phyloP scores from a whole-genome alignment of 2,888 invertebrate species.

The Platycnemis pennipes region DNA sequence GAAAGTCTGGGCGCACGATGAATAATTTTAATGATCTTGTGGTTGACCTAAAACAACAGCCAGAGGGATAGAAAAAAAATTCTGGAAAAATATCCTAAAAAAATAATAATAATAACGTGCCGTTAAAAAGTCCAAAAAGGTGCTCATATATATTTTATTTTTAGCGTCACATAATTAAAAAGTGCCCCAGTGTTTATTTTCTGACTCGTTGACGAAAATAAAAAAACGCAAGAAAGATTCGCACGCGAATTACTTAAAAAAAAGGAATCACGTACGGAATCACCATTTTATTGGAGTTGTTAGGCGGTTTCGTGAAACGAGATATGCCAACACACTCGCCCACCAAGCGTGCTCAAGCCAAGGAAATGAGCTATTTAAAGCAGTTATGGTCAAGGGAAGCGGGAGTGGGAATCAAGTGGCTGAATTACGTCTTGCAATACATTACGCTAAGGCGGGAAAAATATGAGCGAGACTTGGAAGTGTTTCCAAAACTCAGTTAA shows the following conservation, averaged over 20 bases:
- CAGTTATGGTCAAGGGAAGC: slow-evolving; percentile 26
- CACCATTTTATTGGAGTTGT: slow-evolving; percentile 2
- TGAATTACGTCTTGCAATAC: slow-evolving; percentile 1
- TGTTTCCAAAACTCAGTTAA: not conserved
- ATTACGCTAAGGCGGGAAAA: not conserved
- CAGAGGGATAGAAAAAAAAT: no score
- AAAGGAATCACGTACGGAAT: slow-evolving; percentile 11
- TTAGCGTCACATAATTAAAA: not conserved
- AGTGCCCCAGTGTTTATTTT: not conserved
- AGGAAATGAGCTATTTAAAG: not conserved
- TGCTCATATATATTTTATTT: no score
- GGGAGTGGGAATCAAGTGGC: not conserved
- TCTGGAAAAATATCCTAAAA: no score
- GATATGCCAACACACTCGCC: not conserved
- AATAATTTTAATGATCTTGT: no score
- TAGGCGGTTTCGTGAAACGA: not conserved
- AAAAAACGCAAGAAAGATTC: not conserved
- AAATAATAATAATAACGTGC: no score
- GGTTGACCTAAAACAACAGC: no score
- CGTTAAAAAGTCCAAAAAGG: no score
- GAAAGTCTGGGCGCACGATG: no score
- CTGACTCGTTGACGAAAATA: not conserved
- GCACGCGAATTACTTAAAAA: not conserved
- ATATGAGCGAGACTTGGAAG: not conserved
- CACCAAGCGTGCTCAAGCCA: not conserved